Evolutionary conservation across 2,797 vertebrate genomes (phyloP).

Genomic region (Pseudotriccus pelzelni): DNA sequence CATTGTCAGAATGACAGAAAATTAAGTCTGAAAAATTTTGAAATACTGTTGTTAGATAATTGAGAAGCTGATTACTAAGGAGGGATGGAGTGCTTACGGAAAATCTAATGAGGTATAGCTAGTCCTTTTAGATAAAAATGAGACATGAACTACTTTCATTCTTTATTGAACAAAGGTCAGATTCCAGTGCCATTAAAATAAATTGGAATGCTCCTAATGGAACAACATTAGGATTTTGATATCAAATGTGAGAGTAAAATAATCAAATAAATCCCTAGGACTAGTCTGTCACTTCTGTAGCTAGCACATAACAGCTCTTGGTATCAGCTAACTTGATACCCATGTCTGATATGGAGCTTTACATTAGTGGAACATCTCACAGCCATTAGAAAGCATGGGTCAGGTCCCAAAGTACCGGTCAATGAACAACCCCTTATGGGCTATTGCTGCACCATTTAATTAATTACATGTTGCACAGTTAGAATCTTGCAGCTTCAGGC

Average conservation of each 20-base stretch:
- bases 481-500: neutral
- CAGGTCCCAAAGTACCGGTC: neutral
- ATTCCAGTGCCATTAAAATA: neutral
- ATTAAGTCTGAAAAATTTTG: neutral
- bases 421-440: accelerated
- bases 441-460: neutral
- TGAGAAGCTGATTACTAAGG: neutral
- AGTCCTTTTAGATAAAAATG: neutral
- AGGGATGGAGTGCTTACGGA: neutral
- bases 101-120: neutral
- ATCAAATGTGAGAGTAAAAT: neutral
- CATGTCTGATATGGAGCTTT: neutral
- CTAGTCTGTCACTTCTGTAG: neutral
- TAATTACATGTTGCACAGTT: neutral
- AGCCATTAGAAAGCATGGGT: accelerated
- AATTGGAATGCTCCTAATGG: neutral
- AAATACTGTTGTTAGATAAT: neutral
- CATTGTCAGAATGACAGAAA: neutral
- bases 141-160: neutral
- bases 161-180: neutral
- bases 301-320: neutral
- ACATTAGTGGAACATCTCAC: neutral
- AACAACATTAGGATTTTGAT: neutral
- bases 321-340: neutral
- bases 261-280: neutral